Base-by-base conservation (phyloP, 2,113 vertebrate species). In the Formicarius rufipectus region DNA sequence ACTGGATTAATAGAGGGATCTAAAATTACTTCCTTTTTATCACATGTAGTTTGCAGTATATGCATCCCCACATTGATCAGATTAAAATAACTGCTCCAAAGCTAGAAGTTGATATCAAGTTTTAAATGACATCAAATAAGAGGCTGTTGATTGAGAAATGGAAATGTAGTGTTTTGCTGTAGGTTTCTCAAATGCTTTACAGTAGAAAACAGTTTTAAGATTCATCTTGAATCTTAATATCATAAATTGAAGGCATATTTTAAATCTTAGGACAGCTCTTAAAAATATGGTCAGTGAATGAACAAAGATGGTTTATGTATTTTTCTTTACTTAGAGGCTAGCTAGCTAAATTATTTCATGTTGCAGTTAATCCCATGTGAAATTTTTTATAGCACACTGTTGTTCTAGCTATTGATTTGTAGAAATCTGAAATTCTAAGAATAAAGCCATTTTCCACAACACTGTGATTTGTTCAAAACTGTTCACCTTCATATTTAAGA, bases 11-110 rank as follows among this genome's bases (percentile, higher is more conserved):
- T 12, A 78, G 23, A 78, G 37, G 25, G 50, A 50, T 84, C 74
- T 58, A n/a, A 87, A 83, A 59, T 47, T 10, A 14, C 18, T 62
- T 84, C 27, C 12, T 71, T 71, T 92, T 73, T 63, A n/a, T 20
- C n/a, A 69, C 15, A 28, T 27, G 7, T 19, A 59, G 18, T 52
- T n/a, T 87, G 60, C 47, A 77, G 33, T 67, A 37, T n/a, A n/a
- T 62, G 33, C 42, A 63, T 37, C 33, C 47, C 33, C 18, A 52
- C 44, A 62, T 9, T 14, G 39, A 83, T 53, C 18, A 68, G 78
- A 47, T 67, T 88, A 79, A 96, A 93, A 75, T 68, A 95, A 40
- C 37, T 87, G 20, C 69, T 85, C 35, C 74, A 79, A 50, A 93
- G 42, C 25, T 44, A 31, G 25, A 87, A 79, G 16, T 23, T 79